Evolutionary conservation across 2,113 vertebrate genomes (phyloP), one percentile per base, ranked within the genome.

Genomic region (Sinocyclocheilus grahami): DNA sequence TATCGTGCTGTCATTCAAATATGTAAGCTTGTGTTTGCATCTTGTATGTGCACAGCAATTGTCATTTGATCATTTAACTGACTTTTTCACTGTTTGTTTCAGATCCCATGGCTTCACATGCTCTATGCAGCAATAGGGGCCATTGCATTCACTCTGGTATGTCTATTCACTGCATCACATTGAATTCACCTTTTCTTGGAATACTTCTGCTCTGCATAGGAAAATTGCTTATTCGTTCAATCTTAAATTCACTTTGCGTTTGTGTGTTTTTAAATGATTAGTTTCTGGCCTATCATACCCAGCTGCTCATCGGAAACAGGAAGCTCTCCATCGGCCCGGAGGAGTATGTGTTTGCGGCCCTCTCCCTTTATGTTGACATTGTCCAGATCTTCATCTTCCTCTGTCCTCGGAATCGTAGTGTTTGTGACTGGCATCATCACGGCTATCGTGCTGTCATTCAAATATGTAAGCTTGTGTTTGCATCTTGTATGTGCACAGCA

Each of bases 231-330:
- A 13, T 10, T 46, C 16, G 1, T 51, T 37, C 37, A 4, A 18
- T n/a, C 10, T 12, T 27, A 39, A 78, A 78, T 13, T 37, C 5
- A 0, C 13, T 65, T 42, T 46, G 1, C 18, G 22, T 71, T 16
- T 55, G 39, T 65, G 46, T 55, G 46, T 48, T 85, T 79, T 14
- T 11, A 27, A 82, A n/a, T 46, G 33, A 78, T 77, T 89, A 99
- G 98, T 99, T 99, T 91, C 93, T 99, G 79, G 98, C 97, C 1
- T 99, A 97, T 3, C 97, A 99, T 92, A 99, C 98, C 0, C 98
- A 99, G 90, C 92, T 99, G 60, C 94, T 99, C 85, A 95, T 99
- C 55, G 98, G 98, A 10, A 99, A 99, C 94, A 93, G 98, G 91
- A 98, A 97, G 91, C 91, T 98, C 86, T 95, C 97, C 1, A 96